Base-by-base conservation (phyloP, 2,888 invertebrate species). In the Graphium colonna region DNA sequence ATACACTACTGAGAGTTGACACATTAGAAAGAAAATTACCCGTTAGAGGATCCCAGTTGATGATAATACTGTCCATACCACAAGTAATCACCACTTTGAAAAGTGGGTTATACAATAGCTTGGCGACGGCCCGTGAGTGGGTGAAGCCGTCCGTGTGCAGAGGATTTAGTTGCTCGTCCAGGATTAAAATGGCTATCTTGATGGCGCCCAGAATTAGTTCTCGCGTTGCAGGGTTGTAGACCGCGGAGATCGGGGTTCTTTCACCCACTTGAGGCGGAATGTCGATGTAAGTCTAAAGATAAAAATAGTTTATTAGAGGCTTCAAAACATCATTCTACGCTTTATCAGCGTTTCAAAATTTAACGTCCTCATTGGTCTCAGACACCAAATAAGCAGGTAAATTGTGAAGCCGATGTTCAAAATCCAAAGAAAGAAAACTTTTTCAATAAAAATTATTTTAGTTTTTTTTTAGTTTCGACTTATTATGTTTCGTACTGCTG, bases 1-100 rank as follows among this genome's bases (percentile, higher is more conserved):
- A n/a, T n/a, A n/a, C n/a, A n/a, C n/a, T n/a, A n/a, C n/a, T n/a
- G n/a, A n/a, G n/a, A n/a, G n/a, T n/a, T n/a, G n/a, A n/a, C n/a
- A n/a, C n/a, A n/a, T n/a, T n/a, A n/a, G n/a, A n/a, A n/a, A n/a
- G n/a, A n/a, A n/a, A n/a, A n/a, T n/a, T 55, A 67, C 93, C 95
- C 42, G 91, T 92, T 78, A 92, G 91, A 0, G 95, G 93, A 75
- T 96, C 93, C 96, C 96, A 97, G 17, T 94, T 93, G 62, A 95
- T 94, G 55, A 97, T 95, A 59, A 92, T 93, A 60, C 96, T 95
- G 70, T 95, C 96, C 73, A 93, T 82, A 51, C 96, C 95, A 49
- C 94, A 95, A 0, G 95, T 94, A 52, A 96, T 91, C 59, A 96
- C 89, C 59, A 92, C 90, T 71, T 94, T 92, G 67, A 94, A 96